Evolutionary conservation across 1,140 invertebrate genomes (phyloP), one percentile per base, ranked within the genome.

Genomic region (Eufriesea mexicana): DNA sequence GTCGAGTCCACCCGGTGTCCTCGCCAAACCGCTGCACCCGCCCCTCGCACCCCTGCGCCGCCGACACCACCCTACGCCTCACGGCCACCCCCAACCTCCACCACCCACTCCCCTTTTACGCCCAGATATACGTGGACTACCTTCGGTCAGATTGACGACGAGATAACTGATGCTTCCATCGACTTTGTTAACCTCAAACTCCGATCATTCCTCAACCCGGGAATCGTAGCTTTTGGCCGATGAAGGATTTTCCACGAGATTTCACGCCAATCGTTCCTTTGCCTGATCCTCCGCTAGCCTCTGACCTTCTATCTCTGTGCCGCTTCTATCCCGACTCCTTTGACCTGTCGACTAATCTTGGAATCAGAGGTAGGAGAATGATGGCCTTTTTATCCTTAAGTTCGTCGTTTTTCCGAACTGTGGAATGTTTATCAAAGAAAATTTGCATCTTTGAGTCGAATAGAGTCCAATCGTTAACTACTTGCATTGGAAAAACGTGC

Each of bases 1-100:
- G 89, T 92, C 91, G 89, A 89, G 83, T 91, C 89, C 90, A 91
- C 87, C 90, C 87, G 90, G 91, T 90, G 90, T 90, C 87, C 86
- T 88, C 86, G 80, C 87, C 89, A 80, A 85, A 84, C 89, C 88
- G 82, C 86, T 82, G 76, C 84, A 51, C 62, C 47, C 76, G 42
- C 77, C 68, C 68, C 68, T 73, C 54, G 35, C 79, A 57, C 18
- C 70, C 49, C 55, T n/a, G 45, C 8, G 45, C 54, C 54, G 12
- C 20, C 62, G 10, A 57, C 54, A 54, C 70, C 20, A 45, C 54
- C 71, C 23, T 54, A 45, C 23, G n/a, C 71, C 23, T 28, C 6
- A 25, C 67, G 47, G 35, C 18, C 54, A 28, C 61, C 45, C 61
- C 57, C 5, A 59, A 45, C 75, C 62, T 57, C 25, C 70, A 12